phyloP scores from a whole-genome alignment of 92 coral and sea anemone species.

The Siderastrea siderea region DNA sequence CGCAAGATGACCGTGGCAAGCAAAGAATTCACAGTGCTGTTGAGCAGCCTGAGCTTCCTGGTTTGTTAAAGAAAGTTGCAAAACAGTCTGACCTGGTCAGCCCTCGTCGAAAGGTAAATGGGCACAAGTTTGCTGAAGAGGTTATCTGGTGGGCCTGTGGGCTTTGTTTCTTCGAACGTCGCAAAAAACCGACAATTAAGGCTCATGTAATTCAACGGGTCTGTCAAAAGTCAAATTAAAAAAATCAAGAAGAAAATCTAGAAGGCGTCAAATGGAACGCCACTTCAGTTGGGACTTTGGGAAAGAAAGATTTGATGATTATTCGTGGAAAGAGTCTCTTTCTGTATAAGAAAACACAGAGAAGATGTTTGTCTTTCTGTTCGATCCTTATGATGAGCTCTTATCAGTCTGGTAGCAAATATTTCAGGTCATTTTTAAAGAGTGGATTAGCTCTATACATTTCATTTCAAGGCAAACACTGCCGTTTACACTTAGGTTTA shows the following conservation, averaged over 20 bases:
- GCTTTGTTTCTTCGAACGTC: slow-evolving; percentile 62
- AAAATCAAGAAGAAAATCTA: not conserved
- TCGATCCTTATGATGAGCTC: too few relatives aligned
- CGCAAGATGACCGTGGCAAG: slow-evolving; percentile 1
- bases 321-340: slow-evolving; percentile 10
- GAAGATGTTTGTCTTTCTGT: too few relatives aligned
- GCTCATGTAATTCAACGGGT: slow-evolving; percentile 64
- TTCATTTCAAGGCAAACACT: too few relatives aligned
- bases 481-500: too few relatives aligned
- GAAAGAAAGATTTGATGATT: not conserved
- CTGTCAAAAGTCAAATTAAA: slow-evolving; percentile 43
- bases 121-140: slow-evolving; percentile 38
- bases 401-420: too few relatives aligned
- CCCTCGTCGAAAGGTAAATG: slow-evolving; percentile 17
- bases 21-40: slow-evolving; percentile 4
- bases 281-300: slow-evolving; percentile 4
- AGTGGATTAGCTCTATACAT: too few relatives aligned
- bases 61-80: slow-evolving; percentile 29
- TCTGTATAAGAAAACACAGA: not conserved
- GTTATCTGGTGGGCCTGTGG: slow-evolving; percentile 73
- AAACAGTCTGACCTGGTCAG: not conserved
- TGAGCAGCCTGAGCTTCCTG: slow-evolving; percentile 42
- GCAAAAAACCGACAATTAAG: slow-evolving; percentile 69
- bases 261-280: not conserved
- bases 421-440: too few relatives aligned